A percentile compares a stretch with the other conserved stretches of the same genome.
phyloP scores from a whole-genome alignment of 1,140 invertebrate species.

The Heterodera schachtii region DNA sequence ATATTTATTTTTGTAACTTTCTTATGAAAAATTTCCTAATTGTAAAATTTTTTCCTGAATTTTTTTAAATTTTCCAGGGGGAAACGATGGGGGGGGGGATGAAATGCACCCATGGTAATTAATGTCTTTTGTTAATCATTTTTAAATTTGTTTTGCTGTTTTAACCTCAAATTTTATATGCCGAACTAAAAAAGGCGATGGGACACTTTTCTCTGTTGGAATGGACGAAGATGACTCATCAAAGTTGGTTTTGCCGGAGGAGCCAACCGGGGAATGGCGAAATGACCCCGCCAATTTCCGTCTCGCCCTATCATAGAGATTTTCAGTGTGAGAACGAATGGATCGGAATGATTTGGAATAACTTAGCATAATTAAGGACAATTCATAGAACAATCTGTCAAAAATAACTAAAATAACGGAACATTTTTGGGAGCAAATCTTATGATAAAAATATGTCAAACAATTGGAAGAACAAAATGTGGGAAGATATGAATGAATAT shows the following conservation, averaged over 20 bases:
- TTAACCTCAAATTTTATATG: not conserved
- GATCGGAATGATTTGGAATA: slow-evolving; percentile 48
- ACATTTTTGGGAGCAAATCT: no score
- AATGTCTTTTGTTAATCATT: not conserved
- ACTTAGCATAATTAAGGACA: slow-evolving; percentile 26
- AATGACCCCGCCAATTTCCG: slow-evolving; percentile 41
- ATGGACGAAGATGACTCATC: not conserved
- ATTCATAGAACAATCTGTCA: slow-evolving; percentile 2
- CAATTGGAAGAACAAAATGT: not conserved
- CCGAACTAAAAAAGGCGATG: not conserved
- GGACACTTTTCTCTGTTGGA: not conserved
- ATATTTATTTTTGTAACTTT: slow-evolving; percentile 11
- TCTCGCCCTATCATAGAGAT: slow-evolving; percentile 42
- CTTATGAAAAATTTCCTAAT: no score
- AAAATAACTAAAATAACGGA: slow-evolving; percentile 1
- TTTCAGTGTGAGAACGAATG: slow-evolving; percentile 42
- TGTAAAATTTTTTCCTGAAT: no score
- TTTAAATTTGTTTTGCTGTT: not conserved
- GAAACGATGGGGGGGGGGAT: no score
- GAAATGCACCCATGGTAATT: not conserved
- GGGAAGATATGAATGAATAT: not conserved
- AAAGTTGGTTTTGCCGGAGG: not conserved
- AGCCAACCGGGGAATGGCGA: slow-evolving; percentile 18
- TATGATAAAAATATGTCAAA: no score
- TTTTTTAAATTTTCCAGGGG: no score